Evolutionary conservation across 2,113 vertebrate genomes (phyloP).

Genomic region (Entomyzon cyanotis): DNA sequence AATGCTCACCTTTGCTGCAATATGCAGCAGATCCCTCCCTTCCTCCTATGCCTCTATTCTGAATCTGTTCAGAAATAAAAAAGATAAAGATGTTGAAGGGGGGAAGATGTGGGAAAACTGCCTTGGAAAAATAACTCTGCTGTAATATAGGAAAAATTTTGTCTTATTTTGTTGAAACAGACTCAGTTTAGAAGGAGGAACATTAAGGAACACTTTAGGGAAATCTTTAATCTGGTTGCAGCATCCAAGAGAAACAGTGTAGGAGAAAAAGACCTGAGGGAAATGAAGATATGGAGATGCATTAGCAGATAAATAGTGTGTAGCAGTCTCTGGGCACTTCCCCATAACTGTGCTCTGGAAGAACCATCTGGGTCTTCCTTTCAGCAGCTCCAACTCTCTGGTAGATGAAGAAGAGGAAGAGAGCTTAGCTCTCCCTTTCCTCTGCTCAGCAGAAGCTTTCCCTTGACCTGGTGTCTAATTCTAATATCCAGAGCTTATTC

Average conservation of each 20-base stretch:
- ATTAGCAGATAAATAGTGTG: background rate
- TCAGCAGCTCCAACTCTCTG: background rate
- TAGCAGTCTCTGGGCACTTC: background rate
- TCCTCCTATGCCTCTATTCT: background rate
- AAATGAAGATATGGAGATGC: background rate
- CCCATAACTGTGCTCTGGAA: background rate
- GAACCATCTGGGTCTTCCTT: background rate
- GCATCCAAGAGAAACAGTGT: slow-evolving; percentile 7
- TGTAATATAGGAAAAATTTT: background rate
- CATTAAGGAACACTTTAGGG: slow-evolving; percentile 18
- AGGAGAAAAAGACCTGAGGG: slow-evolving; percentile 46
- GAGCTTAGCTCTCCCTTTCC: background rate
- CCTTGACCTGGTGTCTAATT: background rate
- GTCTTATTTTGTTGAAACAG: slow-evolving; percentile 26
- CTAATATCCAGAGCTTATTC: background rate
- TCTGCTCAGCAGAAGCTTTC: background rate
- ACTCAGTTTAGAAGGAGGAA: slow-evolving; percentile 8
- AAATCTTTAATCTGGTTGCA: slow-evolving; percentile 28
- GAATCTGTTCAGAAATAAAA: background rate
- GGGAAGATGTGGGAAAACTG: background rate
- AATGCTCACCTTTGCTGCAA: background rate
- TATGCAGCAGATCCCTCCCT: background rate
- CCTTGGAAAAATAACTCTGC: background rate
- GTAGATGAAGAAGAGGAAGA: background rate
- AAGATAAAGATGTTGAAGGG: background rate